Conservation (phyloP, 1,140 invertebrate genomes). For the Atta colombica region DNA sequence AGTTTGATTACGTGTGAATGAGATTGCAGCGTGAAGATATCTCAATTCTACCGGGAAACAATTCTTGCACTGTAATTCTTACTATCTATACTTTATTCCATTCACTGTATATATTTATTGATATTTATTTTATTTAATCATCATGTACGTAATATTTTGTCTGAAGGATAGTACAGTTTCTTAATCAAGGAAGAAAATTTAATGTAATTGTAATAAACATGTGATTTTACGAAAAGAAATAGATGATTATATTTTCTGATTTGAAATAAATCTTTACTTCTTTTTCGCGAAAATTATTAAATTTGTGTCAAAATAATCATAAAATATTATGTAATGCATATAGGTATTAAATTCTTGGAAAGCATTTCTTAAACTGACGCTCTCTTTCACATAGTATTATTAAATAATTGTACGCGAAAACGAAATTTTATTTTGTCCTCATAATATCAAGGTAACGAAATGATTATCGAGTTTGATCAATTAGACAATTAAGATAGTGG, state of each 20-base stretch:
- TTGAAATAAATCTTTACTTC: not conserved
- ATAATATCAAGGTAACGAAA: conserved; percentile 69
- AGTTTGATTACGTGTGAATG: conserved; percentile 49
- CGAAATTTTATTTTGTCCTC: not conserved
- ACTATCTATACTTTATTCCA: not conserved
- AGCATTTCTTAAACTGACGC: not conserved
- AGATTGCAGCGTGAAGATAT: conserved; percentile 35
- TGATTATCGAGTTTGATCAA: conserved; percentile 81
- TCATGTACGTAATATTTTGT: not conserved
- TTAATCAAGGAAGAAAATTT: conserved; percentile 4
- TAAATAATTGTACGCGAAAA: not conserved
- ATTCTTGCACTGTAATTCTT: not conserved
- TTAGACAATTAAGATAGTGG: conserved; percentile 83
- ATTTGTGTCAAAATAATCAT: not conserved
- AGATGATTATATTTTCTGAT: not conserved
- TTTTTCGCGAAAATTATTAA: not conserved
- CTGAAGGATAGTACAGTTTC: not conserved
- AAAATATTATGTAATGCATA: not conserved
- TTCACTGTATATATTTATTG: not conserved
- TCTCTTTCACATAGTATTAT: not conserved
- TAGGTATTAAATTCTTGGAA: not conserved
- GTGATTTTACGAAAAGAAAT: not conserved
- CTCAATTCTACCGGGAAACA: conserved; percentile 40
- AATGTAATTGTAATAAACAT: not conserved
- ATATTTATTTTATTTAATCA: conserved; percentile 3